A percentile compares a stretch with the other conserved stretches of the same genome.
phyloP scores from a whole-genome alignment of 2,888 invertebrate species.

The Danaus chrysippus region DNA sequence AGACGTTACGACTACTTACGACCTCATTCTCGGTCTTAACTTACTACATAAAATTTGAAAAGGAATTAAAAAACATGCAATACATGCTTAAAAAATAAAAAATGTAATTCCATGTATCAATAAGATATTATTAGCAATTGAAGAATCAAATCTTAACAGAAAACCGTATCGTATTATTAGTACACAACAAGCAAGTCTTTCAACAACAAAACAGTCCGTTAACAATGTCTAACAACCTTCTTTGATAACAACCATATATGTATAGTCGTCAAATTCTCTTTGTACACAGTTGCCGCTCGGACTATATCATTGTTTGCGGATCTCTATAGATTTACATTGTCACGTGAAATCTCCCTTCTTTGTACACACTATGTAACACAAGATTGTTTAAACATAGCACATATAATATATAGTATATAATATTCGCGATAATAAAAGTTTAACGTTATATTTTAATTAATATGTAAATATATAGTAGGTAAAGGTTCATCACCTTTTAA shows the following conservation, averaged over 20 bases:
- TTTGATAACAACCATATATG: slow-evolving; percentile 1
- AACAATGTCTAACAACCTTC: slow-evolving; percentile 3
- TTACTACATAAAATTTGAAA: too few species aligned
- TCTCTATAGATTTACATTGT: slow-evolving; percentile 6
- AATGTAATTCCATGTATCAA: too few species aligned
- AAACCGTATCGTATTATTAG: not conserved
- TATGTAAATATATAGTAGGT: too few species aligned
- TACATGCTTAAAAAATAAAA: too few species aligned
- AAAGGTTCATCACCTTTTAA: too few species aligned
- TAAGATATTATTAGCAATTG: too few species aligned
- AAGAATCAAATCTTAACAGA: too few species aligned
- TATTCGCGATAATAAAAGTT: too few species aligned
- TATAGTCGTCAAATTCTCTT: not conserved
- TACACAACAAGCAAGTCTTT: not conserved
- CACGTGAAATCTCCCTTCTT: slow-evolving; percentile 6
- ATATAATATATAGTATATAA: too few species aligned
- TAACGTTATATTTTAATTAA: too few species aligned
- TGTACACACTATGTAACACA: not conserved
- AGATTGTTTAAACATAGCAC: not conserved
- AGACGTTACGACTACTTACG: not conserved
- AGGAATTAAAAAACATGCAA: too few species aligned
- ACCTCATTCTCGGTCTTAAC: not conserved
- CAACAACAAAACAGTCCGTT: not conserved
- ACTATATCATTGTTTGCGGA: slow-evolving; percentile 8
- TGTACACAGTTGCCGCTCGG: slow-evolving; percentile 1